Conservation (phyloP, 2,888 invertebrate species). For the Gymnosoma rotundatum region DNA sequence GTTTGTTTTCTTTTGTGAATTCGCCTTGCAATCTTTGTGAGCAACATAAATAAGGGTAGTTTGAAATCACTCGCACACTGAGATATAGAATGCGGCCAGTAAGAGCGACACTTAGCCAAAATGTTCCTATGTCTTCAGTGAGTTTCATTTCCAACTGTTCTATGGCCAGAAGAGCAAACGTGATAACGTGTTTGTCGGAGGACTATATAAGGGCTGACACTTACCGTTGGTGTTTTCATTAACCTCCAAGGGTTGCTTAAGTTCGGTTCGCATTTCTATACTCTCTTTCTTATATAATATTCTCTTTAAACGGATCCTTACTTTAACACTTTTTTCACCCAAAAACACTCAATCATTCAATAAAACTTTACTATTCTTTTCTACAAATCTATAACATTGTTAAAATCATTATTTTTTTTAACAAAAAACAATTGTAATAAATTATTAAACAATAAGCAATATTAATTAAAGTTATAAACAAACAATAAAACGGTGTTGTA, state of each 20-base stretch:
- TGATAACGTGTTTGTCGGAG: conserved; percentile 66
- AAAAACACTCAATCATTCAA: conserved; percentile 70
- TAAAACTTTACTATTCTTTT: conserved; percentile 73
- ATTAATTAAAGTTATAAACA: conserved; percentile 36
- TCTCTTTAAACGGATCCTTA: conserved; percentile 80
- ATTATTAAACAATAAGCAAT: conserved; percentile 58
- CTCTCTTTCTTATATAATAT: conserved; percentile 82
- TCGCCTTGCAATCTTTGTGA: conserved; percentile 54
- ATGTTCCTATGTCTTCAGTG: conserved; percentile 54
- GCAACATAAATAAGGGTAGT: conserved; percentile 47
- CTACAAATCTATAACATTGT: conserved; percentile 62
- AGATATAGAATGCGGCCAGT: conserved; percentile 36
- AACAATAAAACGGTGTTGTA: conserved; percentile 26
- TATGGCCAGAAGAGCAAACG: conserved; percentile 46
- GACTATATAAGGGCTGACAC: conserved; percentile 81
- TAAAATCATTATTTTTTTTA: conserved; percentile 51
- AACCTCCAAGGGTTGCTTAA: conserved; percentile 83
- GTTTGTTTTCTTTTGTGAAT: conserved; percentile 41
- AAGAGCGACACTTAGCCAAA: conserved; percentile 38
- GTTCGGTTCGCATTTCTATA: conserved; percentile 83
- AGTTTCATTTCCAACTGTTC: conserved; percentile 59
- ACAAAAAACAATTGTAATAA: not conserved
- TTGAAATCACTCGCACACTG: conserved; percentile 26
- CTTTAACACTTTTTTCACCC: conserved; percentile 73
- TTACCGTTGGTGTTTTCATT: conserved; percentile 81